Percentiles rank a stretch among this genome's conserved stretches.
phyloP scores from a whole-genome alignment of 2,113 vertebrate genomes.

The Mormyrus iriodes region DNA sequence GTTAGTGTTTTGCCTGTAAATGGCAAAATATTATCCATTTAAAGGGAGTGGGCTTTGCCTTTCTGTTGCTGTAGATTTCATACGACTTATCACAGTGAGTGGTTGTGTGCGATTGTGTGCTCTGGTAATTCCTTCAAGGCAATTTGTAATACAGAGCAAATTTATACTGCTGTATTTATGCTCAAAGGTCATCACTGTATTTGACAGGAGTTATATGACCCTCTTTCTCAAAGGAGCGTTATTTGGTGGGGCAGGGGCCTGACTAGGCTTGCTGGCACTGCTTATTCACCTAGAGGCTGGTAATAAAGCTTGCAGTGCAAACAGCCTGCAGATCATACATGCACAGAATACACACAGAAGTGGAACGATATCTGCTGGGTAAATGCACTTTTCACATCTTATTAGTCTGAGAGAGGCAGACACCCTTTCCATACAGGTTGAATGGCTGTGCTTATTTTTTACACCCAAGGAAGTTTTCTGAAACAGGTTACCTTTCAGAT shows the following conservation, averaged over 20 bases:
- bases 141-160: background rate
- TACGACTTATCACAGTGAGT: background rate
- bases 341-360: background rate
- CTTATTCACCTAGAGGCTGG: background rate
- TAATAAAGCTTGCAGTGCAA: background rate
- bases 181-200: constrained; percentile 2
- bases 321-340: background rate
- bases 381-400: background rate
- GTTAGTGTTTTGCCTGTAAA: background rate
- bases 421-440: background rate
- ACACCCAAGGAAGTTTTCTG: background rate
- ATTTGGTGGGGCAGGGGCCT: background rate
- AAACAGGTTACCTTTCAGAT: background rate
- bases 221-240: background rate
- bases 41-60: background rate
- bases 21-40: background rate
- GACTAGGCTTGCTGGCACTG: background rate
- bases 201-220: background rate
- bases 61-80: background rate
- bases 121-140: background rate
- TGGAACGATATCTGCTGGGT: background rate
- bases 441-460: background rate
- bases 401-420: too few relatives aligned
- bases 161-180: background rate
- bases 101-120: background rate